Evolutionary conservation across 2,797 vertebrate species (phyloP).

Genomic region (Oreonectes daqikongensis): DNA sequence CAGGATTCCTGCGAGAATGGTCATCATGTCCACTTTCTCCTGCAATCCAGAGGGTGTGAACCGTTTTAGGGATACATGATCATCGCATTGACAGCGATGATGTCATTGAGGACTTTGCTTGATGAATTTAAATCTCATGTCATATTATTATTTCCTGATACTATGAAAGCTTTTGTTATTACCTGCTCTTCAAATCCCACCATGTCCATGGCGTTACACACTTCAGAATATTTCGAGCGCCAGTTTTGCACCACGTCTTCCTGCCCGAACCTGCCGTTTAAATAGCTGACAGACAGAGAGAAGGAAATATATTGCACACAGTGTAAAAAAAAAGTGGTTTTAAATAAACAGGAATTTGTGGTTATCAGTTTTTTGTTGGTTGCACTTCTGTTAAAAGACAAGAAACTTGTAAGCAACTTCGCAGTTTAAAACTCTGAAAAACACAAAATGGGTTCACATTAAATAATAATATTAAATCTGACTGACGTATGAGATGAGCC

Average conservation of each 20-base stretch:
- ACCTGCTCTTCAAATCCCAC: conserved; percentile 82
- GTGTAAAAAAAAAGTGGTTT: no score
- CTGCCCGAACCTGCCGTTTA: conserved; percentile 67
- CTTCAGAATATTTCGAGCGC: conserved; percentile 70
- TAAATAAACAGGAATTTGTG: no score
- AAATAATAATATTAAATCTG: no score
- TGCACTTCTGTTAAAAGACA: no score
- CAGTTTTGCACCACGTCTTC: conserved; percentile 64
- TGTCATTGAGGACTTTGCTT: background rate
- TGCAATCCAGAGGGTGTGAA: conserved; percentile 45
- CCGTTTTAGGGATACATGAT: background rate
- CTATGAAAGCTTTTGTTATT: conserved; percentile 38
- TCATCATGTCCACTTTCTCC: conserved; percentile 80
- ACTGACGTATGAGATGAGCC: background rate
- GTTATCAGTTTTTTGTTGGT: no score
- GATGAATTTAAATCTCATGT: no score
- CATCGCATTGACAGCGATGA: no score
- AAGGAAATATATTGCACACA: background rate
- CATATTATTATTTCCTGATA: no score
- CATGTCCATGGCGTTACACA: conserved; percentile 81
- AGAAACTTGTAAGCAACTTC: no score
- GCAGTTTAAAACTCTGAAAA: no score
- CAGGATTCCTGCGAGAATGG: conserved; percentile 76
- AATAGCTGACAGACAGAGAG: conserved; percentile 66
- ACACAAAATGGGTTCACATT: no score